Evolutionary conservation across 2,113 vertebrate species (phyloP), one percentile per base, ranked within the genome.

Genomic region (Malurus melanocephalus): DNA sequence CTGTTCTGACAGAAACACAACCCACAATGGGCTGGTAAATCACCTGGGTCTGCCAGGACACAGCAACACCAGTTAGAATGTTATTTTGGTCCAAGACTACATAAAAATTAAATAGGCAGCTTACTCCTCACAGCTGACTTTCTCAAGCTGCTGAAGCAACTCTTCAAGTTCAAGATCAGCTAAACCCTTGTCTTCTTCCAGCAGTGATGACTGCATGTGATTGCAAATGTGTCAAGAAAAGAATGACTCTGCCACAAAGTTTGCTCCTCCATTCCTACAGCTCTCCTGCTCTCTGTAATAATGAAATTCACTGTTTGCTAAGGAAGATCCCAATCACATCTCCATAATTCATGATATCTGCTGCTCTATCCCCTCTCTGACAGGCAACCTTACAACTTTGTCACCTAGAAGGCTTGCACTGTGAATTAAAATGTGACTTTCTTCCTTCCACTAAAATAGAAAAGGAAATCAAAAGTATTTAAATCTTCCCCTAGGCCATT

Each of bases 171-270:
- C 46, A 65, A 26, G 23, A 20, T 21, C 10, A 67, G 18, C 40
- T 72, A 42, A 71, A 26, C 9, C n/a, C 17, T 52, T 21, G 15
- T 9, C 28, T 74, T 80, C 21, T 27, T 64, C 19, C 30, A 68
- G 33, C 33, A 79, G 15, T 0, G 11, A 23, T 10, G 11, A 42
- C 22, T 24, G 21, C 11, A 5, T 0, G 0, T 32, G 15, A 35
- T 20, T 26, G 16, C n/a, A 80, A 52, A n/a, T 0, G 1, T 7
- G 6, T 10, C 33, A 46, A 49, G 49, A 23, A 45, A 56, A 49
- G 42, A 48, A 42, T 9, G 22, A 56, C 32, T 11, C 38, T 24
- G 11, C 43, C 23, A 60, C 13, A 43, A 42, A 49, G 26, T 60
- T 55, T 66, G 64, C 30, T 20, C 18, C 33, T 55, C 16, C n/a